A percentile compares a stretch with the other conserved stretches of the same genome.
These are phyloP conservation scores for Cavia porcellus DNA, from an alignment of 2,113 vertebrate species.

Conservation along the genomic window DNA sequence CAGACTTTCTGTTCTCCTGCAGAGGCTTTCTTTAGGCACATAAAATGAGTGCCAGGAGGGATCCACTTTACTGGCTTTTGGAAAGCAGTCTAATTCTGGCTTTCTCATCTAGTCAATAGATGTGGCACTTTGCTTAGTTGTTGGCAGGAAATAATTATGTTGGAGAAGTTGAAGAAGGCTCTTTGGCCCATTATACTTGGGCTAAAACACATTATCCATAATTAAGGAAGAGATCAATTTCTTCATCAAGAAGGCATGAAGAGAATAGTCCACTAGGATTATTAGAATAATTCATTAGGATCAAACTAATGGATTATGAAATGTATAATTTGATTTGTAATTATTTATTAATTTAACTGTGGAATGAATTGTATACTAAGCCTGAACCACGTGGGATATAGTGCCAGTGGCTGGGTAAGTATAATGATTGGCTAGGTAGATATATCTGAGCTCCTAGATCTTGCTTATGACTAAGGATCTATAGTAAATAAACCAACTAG, in stretches of 20 bases:
- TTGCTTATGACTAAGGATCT: not conserved
- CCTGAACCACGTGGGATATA: not conserved
- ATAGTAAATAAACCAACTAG: not conserved
- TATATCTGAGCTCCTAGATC: not conserved
- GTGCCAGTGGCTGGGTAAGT: not conserved
- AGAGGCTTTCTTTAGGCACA: constrained; percentile 50
- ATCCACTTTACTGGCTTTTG: constrained; percentile 18
- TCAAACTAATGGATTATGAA: not conserved
- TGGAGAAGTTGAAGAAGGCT: not conserved
- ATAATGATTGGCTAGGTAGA: not conserved
- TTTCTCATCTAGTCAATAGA: constrained; percentile 29
- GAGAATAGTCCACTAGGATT: no score
- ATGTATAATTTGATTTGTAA: not conserved
- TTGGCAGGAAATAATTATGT: constrained; percentile 44
- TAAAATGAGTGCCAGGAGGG: constrained; percentile 51
- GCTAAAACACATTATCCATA: constrained; percentile 21
- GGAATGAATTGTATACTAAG: not conserved
- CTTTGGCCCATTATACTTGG: not conserved
- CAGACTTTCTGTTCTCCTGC: not conserved
- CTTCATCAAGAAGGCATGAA: not conserved
- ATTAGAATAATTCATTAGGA: no score
- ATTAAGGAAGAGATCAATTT: not conserved
- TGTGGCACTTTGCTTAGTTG: constrained; percentile 32
- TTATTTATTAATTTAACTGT: not conserved
- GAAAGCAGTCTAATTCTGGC: constrained; percentile 52